phyloP scores from a whole-genome alignment of 1,140 invertebrate genomes.

The Drosophila sulfurigaster region DNA sequence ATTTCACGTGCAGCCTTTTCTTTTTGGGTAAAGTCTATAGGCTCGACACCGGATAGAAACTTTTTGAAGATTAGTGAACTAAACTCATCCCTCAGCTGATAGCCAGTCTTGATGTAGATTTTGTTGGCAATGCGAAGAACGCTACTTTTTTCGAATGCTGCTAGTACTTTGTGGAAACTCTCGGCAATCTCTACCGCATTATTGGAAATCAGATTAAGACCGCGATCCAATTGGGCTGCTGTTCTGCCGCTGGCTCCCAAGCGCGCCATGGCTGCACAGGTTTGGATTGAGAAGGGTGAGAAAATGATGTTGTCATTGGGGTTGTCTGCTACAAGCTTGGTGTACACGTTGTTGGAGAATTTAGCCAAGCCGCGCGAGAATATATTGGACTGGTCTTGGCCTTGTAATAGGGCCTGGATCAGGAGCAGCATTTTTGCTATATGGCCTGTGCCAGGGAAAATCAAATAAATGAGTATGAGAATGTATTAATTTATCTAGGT shows the following conservation, averaged over 20 bases:
- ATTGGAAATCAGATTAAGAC: conserved; percentile 82
- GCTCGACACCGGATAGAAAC: conserved; percentile 78
- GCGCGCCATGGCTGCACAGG: conserved; percentile 86
- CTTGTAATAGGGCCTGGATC: conserved; percentile 15
- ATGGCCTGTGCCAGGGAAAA: conserved; percentile 44
- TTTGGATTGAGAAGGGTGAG: conserved; percentile 87
- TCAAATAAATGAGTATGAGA: conserved; percentile 21
- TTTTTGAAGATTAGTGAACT: conserved; percentile 59
- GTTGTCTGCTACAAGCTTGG: conserved; percentile 36
- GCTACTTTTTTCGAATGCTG: conserved; percentile 61
- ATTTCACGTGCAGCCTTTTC: conserved; percentile 84
- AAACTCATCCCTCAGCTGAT: conserved; percentile 56
- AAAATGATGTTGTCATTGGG: conserved; percentile 86
- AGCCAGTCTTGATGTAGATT: conserved; percentile 69
- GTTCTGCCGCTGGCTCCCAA: conserved; percentile 86
- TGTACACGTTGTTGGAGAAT: conserved; percentile 65
- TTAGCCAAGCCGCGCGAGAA: conserved; percentile 62
- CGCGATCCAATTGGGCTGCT: conserved; percentile 85
- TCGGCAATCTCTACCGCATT: conserved; percentile 54
- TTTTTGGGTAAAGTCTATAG: conserved; percentile 85
- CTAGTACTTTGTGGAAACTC: conserved; percentile 60
- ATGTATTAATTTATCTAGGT: conserved; percentile 61
- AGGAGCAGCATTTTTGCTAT: conserved; percentile 42
- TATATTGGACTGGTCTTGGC: conserved; percentile 2
- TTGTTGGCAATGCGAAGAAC: conserved; percentile 79